Evolutionary conservation across 1,140 invertebrate species (phyloP).

Genomic region (Sitophilus oryzae): DNA sequence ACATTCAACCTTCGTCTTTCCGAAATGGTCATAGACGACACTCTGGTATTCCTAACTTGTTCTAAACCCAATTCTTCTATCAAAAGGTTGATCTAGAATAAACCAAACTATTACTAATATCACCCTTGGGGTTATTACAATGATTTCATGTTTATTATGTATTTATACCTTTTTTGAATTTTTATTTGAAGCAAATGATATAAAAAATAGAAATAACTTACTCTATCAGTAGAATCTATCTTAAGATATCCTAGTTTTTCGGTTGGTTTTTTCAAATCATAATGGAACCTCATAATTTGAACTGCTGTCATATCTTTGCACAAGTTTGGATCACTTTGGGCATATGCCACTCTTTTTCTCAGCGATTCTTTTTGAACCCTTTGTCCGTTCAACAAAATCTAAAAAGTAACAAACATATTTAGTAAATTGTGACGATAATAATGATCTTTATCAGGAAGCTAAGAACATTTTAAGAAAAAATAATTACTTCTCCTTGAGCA

Average conservation of each 20-base stretch:
- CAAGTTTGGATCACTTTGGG: slow-evolving; percentile 53
- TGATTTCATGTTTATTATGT: too few relatives aligned
- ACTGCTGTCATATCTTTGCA: slow-evolving; percentile 70
- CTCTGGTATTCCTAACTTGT: slow-evolving; percentile 72
- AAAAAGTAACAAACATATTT: not conserved
- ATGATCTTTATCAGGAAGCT: not conserved
- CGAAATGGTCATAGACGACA: slow-evolving; percentile 73
- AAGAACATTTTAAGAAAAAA: too few relatives aligned
- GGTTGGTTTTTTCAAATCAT: slow-evolving; percentile 59
- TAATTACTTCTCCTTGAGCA: slow-evolving; percentile 59
- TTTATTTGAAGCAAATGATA: too few relatives aligned
- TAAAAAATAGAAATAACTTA: too few relatives aligned
- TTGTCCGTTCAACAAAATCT: slow-evolving; percentile 77
- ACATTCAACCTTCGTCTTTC: slow-evolving; percentile 80
- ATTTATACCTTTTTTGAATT: not conserved
- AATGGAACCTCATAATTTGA: slow-evolving; percentile 65
- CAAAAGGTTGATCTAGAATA: slow-evolving; percentile 68
- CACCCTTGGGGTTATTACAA: too few relatives aligned
- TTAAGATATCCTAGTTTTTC: slow-evolving; percentile 51
- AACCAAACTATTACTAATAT: not conserved
- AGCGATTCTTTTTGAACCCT: slow-evolving; percentile 64
- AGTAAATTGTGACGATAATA: not conserved
- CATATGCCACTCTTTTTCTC: slow-evolving; percentile 58
- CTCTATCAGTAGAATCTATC: slow-evolving; percentile 59
- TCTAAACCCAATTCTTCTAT: slow-evolving; percentile 87